Evolutionary conservation across 2,888 invertebrate genomes (phyloP), one percentile per base, ranked within the genome.

Genomic region (Coremacera marginata): DNA sequence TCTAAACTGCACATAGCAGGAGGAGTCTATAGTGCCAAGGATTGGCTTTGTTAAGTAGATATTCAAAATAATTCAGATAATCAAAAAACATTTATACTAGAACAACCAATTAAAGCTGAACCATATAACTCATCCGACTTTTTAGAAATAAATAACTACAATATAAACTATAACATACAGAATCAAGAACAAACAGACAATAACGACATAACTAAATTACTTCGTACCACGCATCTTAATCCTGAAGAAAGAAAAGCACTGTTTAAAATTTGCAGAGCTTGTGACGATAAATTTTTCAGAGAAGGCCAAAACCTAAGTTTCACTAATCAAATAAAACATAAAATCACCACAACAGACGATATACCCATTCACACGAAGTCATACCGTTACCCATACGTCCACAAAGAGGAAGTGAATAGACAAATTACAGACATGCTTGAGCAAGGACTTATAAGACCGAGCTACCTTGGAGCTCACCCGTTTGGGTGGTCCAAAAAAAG

Each of bases 401-500:
- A 76, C 49, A 67, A 76, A 19, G 60, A 25, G 5, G 78, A 78
- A 34, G 65, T 78, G 3, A 22, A 72, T 22, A 76, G 9, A 16
- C 76, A 76, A 34, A 65, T 74, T 51, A 44, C 60, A 19, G 78
- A 70, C 1, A 78, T 76, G 73, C 67, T 78, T 55, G 52, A 22
- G 11, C 70, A 76, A 14, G 78, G 76, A 5, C 70, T 76, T 34
- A 74, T 76, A 8, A 60, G 51, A 49, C 57, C 57, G 7, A 76
- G 73, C 8, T 37, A 25, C 73, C 74, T 19, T 78, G 65, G 14
- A 74, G 62, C 4, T 68, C 70, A 7, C 78, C 78, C 31, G 57
- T 76, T 5, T 74, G 77, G 78, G 70, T 76, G 37, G 78, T 76
- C 14, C 55, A 73, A 34, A 78, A 74, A 57, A 78, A 76, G 22